phyloP scores from a whole-genome alignment of 2,888 invertebrate genomes.

The Platerodrilus igneus region DNA sequence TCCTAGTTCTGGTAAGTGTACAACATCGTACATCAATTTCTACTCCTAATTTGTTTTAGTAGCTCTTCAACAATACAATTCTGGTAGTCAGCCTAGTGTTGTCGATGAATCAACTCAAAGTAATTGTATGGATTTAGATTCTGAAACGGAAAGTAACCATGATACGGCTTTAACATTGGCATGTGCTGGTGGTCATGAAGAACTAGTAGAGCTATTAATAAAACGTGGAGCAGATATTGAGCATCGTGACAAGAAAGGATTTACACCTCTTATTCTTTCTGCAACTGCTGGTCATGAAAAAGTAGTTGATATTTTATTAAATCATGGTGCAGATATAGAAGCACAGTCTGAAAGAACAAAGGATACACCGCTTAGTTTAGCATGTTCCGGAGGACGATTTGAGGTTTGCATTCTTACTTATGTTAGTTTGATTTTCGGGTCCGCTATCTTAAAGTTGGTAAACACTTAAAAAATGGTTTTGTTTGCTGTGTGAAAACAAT shows the following conservation, averaged over 20 bases:
- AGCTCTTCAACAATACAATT: conserved; percentile 31
- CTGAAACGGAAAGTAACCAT: conserved; percentile 97
- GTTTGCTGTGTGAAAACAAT: too few relatives aligned
- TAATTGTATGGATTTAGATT: conserved; percentile 88
- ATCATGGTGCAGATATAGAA: conserved; percentile 94
- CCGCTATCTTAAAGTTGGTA: too few relatives aligned
- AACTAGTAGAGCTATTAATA: conserved; percentile 87
- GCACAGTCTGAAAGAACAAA: conserved; percentile 99
- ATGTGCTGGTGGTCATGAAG: conserved; percentile 95
- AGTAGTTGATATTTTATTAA: conserved; percentile 88
- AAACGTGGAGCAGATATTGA: conserved; percentile 93
- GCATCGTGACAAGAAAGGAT: conserved; percentile 98
- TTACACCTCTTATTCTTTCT: conserved; percentile 94
- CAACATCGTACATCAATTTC: neutral
- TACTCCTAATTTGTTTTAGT: conserved; percentile 8
- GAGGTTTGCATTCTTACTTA: conserved; percentile 58
- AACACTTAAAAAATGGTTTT: too few relatives aligned
- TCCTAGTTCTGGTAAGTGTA: conserved; percentile 47
- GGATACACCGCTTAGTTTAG: conserved; percentile 95
- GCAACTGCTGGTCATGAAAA: conserved; percentile 94
- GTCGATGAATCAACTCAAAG: conserved; percentile 51
- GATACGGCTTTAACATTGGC: conserved; percentile 97
- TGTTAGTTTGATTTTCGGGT: too few relatives aligned
- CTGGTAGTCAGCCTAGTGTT: conserved; percentile 25
- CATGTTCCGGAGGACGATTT: conserved; percentile 95